A percentile compares a stretch with the other conserved stretches of the same genome.
phyloP scores from a whole-genome alignment of 2,113 vertebrate genomes.

The Clarias batrachus region DNA sequence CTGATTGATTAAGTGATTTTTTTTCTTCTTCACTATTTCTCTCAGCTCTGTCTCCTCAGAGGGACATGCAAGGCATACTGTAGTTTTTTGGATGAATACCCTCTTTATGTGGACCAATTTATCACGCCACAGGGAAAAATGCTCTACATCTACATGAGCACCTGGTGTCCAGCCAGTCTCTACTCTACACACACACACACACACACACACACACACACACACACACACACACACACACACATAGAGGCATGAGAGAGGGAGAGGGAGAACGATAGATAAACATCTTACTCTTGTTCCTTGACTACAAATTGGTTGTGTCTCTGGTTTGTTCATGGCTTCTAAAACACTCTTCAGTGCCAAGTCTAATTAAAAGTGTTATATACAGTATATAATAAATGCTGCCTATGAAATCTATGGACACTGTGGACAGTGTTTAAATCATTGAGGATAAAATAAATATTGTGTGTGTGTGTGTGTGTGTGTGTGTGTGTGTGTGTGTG shows the following conservation, averaged over 20 bases:
- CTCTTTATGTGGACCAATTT: slow-evolving; percentile 79
- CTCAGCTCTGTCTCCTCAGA: slow-evolving; percentile 63
- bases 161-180: slow-evolving; percentile 77
- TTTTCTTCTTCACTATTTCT: slow-evolving; percentile 19
- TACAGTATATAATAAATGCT: neutral
- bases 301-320: slow-evolving; percentile 24
- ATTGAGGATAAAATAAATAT: slow-evolving; percentile 37
- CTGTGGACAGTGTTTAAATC: neutral
- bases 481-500: neutral
- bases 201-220: slow-evolving; percentile 31
- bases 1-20: slow-evolving; percentile 48
- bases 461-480: neutral
- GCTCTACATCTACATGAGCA: slow-evolving; percentile 72
- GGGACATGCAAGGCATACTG: slow-evolving; percentile 68
- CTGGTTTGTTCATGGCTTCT: slow-evolving; percentile 14
- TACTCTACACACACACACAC: slow-evolving; percentile 67
- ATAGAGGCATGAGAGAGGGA: neutral
- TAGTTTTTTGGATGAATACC: slow-evolving; percentile 76
- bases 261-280: slow-evolving; percentile 11
- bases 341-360: slow-evolving; percentile 30
- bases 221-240: slow-evolving; percentile 10
- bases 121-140: slow-evolving; percentile 80
- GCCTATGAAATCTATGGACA: slow-evolving; percentile 21
- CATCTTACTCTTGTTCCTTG: slow-evolving; percentile 25
- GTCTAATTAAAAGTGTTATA: slow-evolving; percentile 23